phyloP scores from a whole-genome alignment of 2,888 invertebrate genomes.

The Agrotis puta region DNA sequence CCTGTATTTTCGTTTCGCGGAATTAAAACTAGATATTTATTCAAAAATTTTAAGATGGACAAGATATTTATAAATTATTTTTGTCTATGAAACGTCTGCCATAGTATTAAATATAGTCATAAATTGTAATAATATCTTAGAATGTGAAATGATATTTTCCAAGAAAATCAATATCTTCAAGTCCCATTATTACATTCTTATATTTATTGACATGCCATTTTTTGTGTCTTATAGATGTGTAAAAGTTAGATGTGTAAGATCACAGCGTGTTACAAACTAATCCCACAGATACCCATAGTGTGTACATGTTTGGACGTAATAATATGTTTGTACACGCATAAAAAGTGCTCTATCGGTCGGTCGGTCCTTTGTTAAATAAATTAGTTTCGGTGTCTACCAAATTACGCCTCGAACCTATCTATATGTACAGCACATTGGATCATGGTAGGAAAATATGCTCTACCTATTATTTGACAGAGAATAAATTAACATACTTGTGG shows the following conservation, averaged over 20 bases:
- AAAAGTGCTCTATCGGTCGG: slow-evolving; percentile 89
- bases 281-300: slow-evolving; percentile 54
- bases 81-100: too few relatives aligned
- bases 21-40: too few relatives aligned
- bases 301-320: slow-evolving; percentile 74
- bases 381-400: slow-evolving; percentile 92
- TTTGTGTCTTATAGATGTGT: too few relatives aligned
- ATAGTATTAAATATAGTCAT: neutral
- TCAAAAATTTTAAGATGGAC: too few relatives aligned
- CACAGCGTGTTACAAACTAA: slow-evolving; percentile 18
- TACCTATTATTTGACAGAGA: slow-evolving; percentile 85
- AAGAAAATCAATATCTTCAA: slow-evolving; percentile 3
- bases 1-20: too few relatives aligned
- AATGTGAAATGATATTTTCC: neutral
- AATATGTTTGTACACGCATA: slow-evolving; percentile 88
- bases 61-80: too few relatives aligned
- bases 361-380: slow-evolving; percentile 91
- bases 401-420: slow-evolving; percentile 90
- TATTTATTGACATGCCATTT: neutral
- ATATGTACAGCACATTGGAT: slow-evolving; percentile 86
- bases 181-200: neutral
- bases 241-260: slow-evolving; percentile 22
- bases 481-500: slow-evolving; percentile 88
- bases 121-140: neutral
- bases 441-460: slow-evolving; percentile 89